phyloP scores from a whole-genome alignment of 2,113 vertebrate species.

The Phalacrocorax pelagicus region DNA sequence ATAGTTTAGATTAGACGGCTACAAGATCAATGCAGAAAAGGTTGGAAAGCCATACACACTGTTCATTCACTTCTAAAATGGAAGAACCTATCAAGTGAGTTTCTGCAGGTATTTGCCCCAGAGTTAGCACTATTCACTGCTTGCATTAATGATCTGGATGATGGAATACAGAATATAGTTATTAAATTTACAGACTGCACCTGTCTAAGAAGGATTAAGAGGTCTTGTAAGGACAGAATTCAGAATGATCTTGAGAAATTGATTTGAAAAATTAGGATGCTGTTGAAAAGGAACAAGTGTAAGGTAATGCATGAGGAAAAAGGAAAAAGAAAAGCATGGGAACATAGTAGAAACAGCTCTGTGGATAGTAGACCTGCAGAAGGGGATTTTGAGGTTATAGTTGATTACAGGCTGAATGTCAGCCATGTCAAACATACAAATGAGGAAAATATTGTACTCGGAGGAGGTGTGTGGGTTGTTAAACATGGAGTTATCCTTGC shows the following conservation, averaged over 20 bases:
- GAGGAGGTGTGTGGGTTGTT: background rate
- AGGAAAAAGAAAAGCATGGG: background rate
- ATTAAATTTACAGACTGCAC: background rate
- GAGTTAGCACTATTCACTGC: background rate
- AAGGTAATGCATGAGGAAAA: background rate
- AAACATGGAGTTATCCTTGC: background rate
- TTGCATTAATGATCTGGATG: background rate
- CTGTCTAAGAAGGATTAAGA: constrained; percentile 7
- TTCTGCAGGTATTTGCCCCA: constrained; percentile 6
- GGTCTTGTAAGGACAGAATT: background rate
- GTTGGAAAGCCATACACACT: background rate
- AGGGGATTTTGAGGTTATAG: background rate
- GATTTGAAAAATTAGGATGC: background rate
- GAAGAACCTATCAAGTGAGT: background rate
- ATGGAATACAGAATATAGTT: constrained; percentile 27
- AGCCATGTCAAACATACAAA: background rate
- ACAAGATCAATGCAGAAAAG: background rate
- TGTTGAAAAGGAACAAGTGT: background rate
- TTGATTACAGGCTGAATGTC: background rate
- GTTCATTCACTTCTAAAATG: background rate
- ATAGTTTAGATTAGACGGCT: background rate
- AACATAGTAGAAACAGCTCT: background rate
- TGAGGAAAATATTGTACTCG: background rate
- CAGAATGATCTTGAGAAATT: background rate
- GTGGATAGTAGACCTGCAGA: background rate